phyloP scores from a whole-genome alignment of 2,888 invertebrate species.

The Noctuana brunneofusca region DNA sequence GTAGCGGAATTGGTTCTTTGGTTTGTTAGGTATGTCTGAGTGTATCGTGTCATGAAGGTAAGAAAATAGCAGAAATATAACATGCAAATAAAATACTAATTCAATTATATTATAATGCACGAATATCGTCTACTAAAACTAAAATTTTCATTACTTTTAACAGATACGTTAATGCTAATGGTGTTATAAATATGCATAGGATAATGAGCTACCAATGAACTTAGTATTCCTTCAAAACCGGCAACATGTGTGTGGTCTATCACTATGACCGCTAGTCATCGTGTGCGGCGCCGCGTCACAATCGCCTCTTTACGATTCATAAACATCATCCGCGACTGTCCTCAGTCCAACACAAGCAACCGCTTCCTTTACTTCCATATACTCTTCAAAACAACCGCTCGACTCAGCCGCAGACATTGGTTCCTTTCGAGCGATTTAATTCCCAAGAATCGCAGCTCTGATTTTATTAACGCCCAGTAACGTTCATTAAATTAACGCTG shows the following conservation, averaged over 20 bases:
- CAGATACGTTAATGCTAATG: neutral
- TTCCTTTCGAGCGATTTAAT: constrained; percentile 8
- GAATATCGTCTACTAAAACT: no score
- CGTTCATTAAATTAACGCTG: constrained; percentile 23
- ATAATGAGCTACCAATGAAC: neutral
- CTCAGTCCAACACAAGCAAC: constrained; percentile 9
- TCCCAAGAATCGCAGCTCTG: constrained; percentile 12
- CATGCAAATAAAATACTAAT: no score
- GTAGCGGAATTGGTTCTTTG: neutral
- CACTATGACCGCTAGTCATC: neutral
- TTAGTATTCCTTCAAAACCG: neutral
- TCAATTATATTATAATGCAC: no score
- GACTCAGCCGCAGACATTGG: constrained; percentile 14
- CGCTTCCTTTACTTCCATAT: constrained; percentile 5
- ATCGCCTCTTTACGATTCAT: constrained; percentile 21
- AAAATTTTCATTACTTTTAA: no score
- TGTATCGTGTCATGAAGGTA: no score
- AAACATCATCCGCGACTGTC: constrained; percentile 17
- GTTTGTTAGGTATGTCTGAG: no score
- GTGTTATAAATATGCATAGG: neutral
- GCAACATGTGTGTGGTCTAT: constrained; percentile 13
- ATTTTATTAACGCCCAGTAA: constrained; percentile 27
- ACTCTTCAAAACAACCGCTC: constrained; percentile 12
- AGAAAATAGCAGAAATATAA: no score
- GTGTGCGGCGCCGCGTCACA: constrained; percentile 10